Percentiles rank a stretch among this genome's conserved stretches.
phyloP scores from a whole-genome alignment of 2,113 vertebrate genomes.

The Hippocampus mohnikei region DNA sequence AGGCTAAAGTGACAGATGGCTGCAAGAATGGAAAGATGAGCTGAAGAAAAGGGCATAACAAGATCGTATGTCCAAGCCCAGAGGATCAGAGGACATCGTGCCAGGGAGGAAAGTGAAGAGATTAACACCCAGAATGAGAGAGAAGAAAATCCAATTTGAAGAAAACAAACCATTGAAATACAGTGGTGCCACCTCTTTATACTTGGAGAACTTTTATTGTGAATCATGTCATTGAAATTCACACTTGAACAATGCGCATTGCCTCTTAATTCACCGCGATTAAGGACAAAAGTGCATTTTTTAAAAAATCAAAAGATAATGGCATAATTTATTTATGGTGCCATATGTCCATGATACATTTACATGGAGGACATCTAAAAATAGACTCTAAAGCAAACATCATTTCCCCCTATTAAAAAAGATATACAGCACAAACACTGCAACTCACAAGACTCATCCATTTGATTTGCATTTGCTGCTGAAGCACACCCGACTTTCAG shows the following conservation, averaged over 20 bases:
- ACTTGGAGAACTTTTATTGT: not conserved
- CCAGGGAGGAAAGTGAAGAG: conserved; percentile 26
- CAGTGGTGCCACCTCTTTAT: not conserved
- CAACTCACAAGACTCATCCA: not conserved
- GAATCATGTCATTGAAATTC: conserved; percentile 1
- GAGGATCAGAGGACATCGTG: conserved; percentile 27
- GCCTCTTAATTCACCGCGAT: conserved; percentile 4
- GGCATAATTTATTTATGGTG: conserved; percentile 7
- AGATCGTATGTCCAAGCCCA: conserved; percentile 37
- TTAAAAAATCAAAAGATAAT: not conserved
- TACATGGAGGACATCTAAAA: conserved; percentile 9
- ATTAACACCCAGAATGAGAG: conserved; percentile 13
- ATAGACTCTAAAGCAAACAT: not conserved
- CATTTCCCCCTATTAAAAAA: not conserved
- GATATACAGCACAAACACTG: not conserved
- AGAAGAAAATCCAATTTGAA: conserved; percentile 16
- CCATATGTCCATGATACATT: not conserved
- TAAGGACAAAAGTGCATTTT: not conserved
- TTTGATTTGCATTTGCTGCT: not conserved
- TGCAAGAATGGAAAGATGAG: conserved; percentile 9
- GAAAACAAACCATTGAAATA: conserved; percentile 7
- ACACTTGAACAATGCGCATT: not conserved
- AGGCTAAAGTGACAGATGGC: conserved; percentile 54
- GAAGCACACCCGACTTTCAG: not conserved
- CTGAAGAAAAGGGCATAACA: conserved; percentile 33